phyloP scores from a whole-genome alignment of 2,888 invertebrate genomes.

The Drepana falcataria region DNA sequence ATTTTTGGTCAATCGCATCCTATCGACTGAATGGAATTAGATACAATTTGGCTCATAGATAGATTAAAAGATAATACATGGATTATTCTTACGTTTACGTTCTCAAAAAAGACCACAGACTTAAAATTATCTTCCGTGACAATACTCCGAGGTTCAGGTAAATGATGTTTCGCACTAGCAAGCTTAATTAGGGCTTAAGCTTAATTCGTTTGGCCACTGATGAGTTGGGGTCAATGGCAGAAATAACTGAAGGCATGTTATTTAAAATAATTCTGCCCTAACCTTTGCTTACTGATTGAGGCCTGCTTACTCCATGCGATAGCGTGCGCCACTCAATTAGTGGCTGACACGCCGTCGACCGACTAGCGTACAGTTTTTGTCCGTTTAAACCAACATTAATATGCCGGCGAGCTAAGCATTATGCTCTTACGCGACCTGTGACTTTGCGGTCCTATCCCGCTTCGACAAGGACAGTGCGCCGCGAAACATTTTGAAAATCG shows the following conservation, averaged over 20 bases:
- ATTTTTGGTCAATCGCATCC: too few species aligned
- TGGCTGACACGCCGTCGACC: conserved; percentile 56
- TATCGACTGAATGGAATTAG: too few species aligned
- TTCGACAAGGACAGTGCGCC: conserved; percentile 27
- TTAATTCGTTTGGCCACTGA: conserved; percentile 10
- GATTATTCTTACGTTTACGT: too few species aligned
- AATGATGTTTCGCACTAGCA: not conserved
- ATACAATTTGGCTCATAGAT: too few species aligned
- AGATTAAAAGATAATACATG: too few species aligned
- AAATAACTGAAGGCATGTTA: conserved; percentile 37
- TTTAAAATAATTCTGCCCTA: conserved; percentile 45
- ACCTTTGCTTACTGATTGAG: conserved; percentile 46
- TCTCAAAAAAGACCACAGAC: too few species aligned
- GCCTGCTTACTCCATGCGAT: conserved; percentile 51
- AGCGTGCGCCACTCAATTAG: conserved; percentile 73
- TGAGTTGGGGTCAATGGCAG: conserved; percentile 18
- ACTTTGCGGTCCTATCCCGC: conserved; percentile 16
- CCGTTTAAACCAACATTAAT: conserved; percentile 58
- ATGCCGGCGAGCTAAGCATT: conserved; percentile 59
- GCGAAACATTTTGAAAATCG: conserved; percentile 28
- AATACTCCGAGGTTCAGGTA: too few species aligned
- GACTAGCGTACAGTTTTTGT: conserved; percentile 63
- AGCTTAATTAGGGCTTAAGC: not conserved
- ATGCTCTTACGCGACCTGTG: conserved; percentile 38
- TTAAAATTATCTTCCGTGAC: not conserved